These are phyloP conservation scores for Orthosia incerta DNA, from an alignment of 2,888 invertebrate genomes.

Conservation along the genomic window DNA sequence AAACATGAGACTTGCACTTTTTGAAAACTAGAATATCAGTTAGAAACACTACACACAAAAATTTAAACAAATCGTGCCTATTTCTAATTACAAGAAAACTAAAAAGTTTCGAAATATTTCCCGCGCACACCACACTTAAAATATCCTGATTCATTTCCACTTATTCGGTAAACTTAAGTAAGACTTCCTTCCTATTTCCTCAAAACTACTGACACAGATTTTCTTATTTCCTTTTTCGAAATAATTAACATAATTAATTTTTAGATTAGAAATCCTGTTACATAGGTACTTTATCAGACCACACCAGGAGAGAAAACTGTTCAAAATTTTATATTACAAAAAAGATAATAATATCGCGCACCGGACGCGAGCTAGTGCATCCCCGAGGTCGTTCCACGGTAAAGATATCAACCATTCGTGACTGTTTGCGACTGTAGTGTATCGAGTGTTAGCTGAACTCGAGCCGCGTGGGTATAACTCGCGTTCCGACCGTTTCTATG, in stretches of 20 bases:
- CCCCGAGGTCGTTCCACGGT: background rate
- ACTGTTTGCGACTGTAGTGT: too few species aligned
- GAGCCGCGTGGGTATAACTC: too few species aligned
- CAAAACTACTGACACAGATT: background rate
- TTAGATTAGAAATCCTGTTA: background rate
- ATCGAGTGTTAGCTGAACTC: too few species aligned
- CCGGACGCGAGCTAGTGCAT: constrained; percentile 2
- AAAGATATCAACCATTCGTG: too few species aligned
- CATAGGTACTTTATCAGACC: constrained; percentile 2
- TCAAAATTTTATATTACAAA: background rate
- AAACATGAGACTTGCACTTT: background rate
- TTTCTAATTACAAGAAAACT: background rate
- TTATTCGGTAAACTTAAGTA: background rate
- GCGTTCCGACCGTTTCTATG: too few species aligned
- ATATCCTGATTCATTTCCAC: background rate
- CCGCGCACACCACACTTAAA: constrained; percentile 4
- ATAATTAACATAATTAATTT: background rate
- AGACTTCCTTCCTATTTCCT: background rate
- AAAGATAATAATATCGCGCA: constrained; percentile 1
- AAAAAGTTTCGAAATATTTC: constrained; percentile 1
- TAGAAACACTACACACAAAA: background rate
- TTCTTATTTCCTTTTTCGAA: background rate
- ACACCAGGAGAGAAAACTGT: background rate
- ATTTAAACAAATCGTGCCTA: background rate
- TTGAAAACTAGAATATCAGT: background rate